Percentiles rank a stretch among this genome's conserved stretches.
Evolutionary conservation across 1,140 invertebrate genomes (phyloP).

Genomic region (Drepana arcuata): DNA sequence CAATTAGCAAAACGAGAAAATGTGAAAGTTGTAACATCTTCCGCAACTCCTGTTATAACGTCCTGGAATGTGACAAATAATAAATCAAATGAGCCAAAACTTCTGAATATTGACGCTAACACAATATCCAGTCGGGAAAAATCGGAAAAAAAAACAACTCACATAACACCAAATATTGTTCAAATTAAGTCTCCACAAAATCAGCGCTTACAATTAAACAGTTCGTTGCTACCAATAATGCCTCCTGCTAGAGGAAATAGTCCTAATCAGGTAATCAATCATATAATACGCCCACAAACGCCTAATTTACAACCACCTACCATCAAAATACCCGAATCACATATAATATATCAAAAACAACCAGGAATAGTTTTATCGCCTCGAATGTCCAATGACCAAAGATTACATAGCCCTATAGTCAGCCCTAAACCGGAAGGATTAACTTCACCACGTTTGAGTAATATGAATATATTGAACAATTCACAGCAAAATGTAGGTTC

Average conservation of each 20-base stretch:
- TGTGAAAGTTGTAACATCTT: slow-evolving; percentile 59
- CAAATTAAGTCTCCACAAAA: slow-evolving; percentile 49
- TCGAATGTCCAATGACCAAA: slow-evolving; percentile 46
- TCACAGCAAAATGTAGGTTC: slow-evolving; percentile 47
- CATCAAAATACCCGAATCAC: slow-evolving; percentile 73
- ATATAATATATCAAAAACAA: slow-evolving; percentile 71
- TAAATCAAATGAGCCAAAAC: slow-evolving; percentile 47
- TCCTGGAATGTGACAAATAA: slow-evolving; percentile 63
- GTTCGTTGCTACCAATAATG: slow-evolving; percentile 43
- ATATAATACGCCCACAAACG: slow-evolving; percentile 50
- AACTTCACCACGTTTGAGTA: slow-evolving; percentile 51
- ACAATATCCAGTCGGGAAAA: slow-evolving; percentile 30
- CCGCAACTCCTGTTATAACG: slow-evolving; percentile 73
- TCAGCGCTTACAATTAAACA: slow-evolving; percentile 38
- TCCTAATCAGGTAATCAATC: slow-evolving; percentile 66
- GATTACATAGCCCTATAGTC: slow-evolving; percentile 57
- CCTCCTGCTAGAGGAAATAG: slow-evolving; percentile 40
- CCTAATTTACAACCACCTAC: slow-evolving; percentile 72
- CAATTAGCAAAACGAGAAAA: slow-evolving; percentile 57
- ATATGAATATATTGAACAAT: slow-evolving; percentile 55
- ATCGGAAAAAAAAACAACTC: slow-evolving; percentile 53
- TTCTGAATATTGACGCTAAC: slow-evolving; percentile 40
- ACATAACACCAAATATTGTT: slow-evolving; percentile 61
- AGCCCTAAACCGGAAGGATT: slow-evolving; percentile 43
- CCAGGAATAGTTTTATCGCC: slow-evolving; percentile 70